These are phyloP conservation scores for Junonia oenone DNA, from an alignment of 2,888 invertebrate species.

Conservation along the genomic window DNA sequence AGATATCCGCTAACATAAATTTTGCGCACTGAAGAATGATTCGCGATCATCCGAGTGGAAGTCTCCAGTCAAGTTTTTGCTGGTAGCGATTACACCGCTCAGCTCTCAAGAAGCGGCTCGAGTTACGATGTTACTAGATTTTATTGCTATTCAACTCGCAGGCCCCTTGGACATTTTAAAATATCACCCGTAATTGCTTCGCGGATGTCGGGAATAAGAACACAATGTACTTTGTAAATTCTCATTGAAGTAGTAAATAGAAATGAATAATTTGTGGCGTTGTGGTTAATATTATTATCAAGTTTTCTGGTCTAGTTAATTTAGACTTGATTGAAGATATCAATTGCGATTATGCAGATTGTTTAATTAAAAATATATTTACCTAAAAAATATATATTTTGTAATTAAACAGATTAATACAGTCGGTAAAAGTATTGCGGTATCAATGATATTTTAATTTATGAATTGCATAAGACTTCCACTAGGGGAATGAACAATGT, in stretches of 20 bases:
- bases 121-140: conserved; percentile 43
- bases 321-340: too few relatives aligned
- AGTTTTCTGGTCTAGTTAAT: too few relatives aligned
- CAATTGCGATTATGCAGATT: too few relatives aligned
- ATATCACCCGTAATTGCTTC: conserved; percentile 41
- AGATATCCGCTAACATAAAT: conserved; percentile 29
- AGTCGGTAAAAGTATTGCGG: too few relatives aligned
- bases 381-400: too few relatives aligned
- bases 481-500: too few relatives aligned
- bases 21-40: conserved; percentile 39
- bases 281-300: background rate
- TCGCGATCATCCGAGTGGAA: conserved; percentile 41
- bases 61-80: conserved; percentile 54
- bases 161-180: conserved; percentile 40
- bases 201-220: conserved; percentile 37
- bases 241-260: background rate
- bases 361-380: too few relatives aligned
- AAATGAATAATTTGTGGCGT: background rate
- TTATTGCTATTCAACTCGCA: conserved; percentile 48
- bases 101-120: conserved; percentile 45
- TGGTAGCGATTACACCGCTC: conserved; percentile 56
- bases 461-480: too few relatives aligned
- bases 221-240: background rate
- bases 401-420: too few relatives aligned
- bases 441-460: too few relatives aligned